Conservation (phyloP, 2,113 vertebrate genomes). For the Calidris pygmaea region DNA sequence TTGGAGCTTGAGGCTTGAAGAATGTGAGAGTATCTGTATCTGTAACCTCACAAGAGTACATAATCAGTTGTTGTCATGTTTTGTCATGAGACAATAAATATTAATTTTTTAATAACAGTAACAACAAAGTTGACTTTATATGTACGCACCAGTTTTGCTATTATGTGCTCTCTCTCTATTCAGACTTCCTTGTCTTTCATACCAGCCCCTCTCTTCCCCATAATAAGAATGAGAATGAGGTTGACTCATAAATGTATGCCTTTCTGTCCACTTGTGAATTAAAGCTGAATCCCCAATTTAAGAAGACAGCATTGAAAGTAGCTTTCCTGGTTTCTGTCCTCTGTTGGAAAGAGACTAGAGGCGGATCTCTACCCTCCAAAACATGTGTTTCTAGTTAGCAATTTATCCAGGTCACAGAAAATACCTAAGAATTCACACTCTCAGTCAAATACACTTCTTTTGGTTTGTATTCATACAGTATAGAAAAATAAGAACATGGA, state of each 20-base stretch:
- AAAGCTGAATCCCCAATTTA: not conserved
- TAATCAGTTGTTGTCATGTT: not conserved
- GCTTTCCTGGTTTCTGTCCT: not conserved
- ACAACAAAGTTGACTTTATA: not conserved
- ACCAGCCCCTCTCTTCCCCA: not conserved
- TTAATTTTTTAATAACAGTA: not conserved
- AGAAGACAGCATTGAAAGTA: not conserved
- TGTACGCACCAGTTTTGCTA: not conserved
- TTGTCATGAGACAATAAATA: not conserved
- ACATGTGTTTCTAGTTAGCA: not conserved
- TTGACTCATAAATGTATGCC: not conserved
- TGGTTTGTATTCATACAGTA: not conserved
- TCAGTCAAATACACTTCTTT: not conserved
- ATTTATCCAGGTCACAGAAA: rapidly evolving
- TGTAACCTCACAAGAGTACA: not conserved
- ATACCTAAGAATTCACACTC: not conserved
- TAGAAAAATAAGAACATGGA: not conserved
- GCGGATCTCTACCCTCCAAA: not conserved
- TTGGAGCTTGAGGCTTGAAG: not conserved
- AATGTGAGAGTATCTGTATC: not conserved
- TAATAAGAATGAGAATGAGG: not conserved
- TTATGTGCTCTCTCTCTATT: not conserved
- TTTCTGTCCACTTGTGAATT: not conserved
- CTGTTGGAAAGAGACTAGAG: not conserved
- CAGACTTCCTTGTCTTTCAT: not conserved